Base-by-base conservation (phyloP, 2,888 invertebrate genomes). In the Prosopocoilus inquinatus region DNA sequence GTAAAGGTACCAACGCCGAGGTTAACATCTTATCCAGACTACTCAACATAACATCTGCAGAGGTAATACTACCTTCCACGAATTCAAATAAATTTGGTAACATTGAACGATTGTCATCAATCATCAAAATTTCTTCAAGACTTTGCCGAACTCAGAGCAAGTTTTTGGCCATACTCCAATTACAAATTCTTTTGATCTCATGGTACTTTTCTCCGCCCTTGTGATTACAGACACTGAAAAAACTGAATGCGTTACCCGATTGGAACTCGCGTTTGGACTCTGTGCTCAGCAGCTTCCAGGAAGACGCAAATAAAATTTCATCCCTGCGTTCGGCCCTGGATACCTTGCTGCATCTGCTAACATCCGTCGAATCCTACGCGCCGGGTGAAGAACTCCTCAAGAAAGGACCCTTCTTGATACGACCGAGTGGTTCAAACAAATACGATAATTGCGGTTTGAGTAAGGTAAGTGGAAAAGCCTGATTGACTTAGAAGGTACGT, bases 21-120 rank as follows among this genome's bases (percentile, higher is more conserved):
- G 81, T 82, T 66, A 82, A 78, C 58, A 68, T 87, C 1, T 70
- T 89, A 9, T 77, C 81, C 45, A 81, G 82, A 63, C 78, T 84
- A 2, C 70, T 86, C 28, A 83, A 83, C 57, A 71, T 81, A 1
- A 73, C 70, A 46, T 72, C 75, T 53, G 50, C 67, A 1, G 70
- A 74, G 57, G 75, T 75, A 64, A 59, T n/a, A 1, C 7, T 9
- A 9, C n/a, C n/a, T n/a, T 46, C 47, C 8, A 47, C n/a, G n/a
- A 11, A 16, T 7, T 15, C 20, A 43, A 28, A 32, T 16, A 7
- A 32, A 33, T 32, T 7, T n/a, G n/a, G n/a, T n/a, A n/a, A n/a
- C n/a, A n/a, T n/a, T n/a, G n/a, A n/a, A n/a, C n/a, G n/a, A n/a
- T n/a, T n/a, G n/a, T n/a, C n/a, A n/a, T n/a, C n/a, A n/a, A n/a